A percentile compares a stretch with the other conserved stretches of the same genome.
These are phyloP conservation scores for Eupristina koningsbergeri DNA, from an alignment of 1,140 invertebrate species.

Conservation along the genomic window DNA sequence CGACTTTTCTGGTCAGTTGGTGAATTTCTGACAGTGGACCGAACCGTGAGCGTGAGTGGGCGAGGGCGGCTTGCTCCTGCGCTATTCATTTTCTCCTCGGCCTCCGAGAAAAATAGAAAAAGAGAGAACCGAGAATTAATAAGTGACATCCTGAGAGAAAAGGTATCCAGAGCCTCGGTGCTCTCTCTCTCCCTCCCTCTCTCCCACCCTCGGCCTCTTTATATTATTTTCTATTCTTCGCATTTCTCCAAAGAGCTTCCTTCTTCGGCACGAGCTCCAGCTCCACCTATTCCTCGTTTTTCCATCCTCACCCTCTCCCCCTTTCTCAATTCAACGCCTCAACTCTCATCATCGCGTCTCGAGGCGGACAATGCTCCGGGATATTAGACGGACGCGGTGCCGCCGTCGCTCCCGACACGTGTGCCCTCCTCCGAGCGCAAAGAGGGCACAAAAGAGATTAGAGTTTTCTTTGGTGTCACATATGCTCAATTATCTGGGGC, in stretches of 20 bases:
- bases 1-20: conserved; percentile 56
- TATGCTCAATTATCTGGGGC: background rate
- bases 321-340: conserved; percentile 54
- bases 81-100: conserved; percentile 60
- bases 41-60: conserved; percentile 50
- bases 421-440: no score
- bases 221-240: conserved; percentile 2
- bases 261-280: conserved; percentile 54
- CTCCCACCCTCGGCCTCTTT: conserved; percentile 36
- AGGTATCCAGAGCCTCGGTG: conserved; percentile 60
- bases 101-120: conserved; percentile 50
- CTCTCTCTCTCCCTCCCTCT: no score
- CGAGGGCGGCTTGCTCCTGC: conserved; percentile 52
- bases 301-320: conserved; percentile 48
- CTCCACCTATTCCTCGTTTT: conserved; percentile 3
- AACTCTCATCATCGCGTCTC: background rate
- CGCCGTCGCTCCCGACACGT: background rate
- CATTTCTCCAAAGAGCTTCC: conserved; percentile 9
- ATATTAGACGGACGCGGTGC: conserved; percentile 3
- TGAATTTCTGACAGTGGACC: conserved; percentile 57
- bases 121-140: conserved; percentile 69
- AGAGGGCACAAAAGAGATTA: background rate
- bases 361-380: background rate
- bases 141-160: conserved; percentile 70
- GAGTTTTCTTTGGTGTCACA: background rate